Conservation (phyloP, 2,113 vertebrate species). For the Alouatta palliata region DNA sequence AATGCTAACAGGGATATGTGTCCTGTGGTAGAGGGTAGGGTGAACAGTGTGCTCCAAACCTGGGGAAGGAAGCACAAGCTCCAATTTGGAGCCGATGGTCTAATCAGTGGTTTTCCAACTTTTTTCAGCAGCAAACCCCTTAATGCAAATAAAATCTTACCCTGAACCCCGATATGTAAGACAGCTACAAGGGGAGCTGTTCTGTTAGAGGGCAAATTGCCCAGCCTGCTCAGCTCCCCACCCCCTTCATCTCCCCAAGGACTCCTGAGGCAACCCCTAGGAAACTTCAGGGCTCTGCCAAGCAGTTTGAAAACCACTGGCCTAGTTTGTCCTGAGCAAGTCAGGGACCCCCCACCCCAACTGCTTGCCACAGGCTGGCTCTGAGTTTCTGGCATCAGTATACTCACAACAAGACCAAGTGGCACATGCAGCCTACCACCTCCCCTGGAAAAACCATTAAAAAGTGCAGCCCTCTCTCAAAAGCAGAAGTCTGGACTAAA, state of each 20-base stretch:
- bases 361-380: conserved; percentile 64
- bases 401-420: conserved; percentile 57
- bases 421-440: conserved; percentile 59
- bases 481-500: conserved; percentile 75
- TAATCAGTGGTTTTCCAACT: conserved; percentile 75
- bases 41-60: conserved; percentile 50
- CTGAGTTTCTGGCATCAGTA: conserved; percentile 58
- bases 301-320: conserved; percentile 77
- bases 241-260: conserved; percentile 8
- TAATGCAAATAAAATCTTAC: conserved; percentile 77
- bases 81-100: conserved; percentile 63
- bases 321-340: conserved; percentile 76
- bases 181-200: conserved; percentile 65
- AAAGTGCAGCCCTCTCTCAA: conserved; percentile 75
- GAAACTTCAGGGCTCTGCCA: conserved; percentile 59
- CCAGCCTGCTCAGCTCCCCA: conserved; percentile 32
- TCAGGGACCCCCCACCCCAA: conserved; percentile 65
- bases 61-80: conserved; percentile 46
- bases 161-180: conserved; percentile 78
- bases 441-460: conserved; percentile 65
- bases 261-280: conserved; percentile 72
- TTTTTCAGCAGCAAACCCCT: conserved; percentile 75
- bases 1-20: conserved; percentile 1
- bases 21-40: conserved; percentile 16
- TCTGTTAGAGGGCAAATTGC: conserved; percentile 61